Evolutionary conservation across 2,888 invertebrate genomes (phyloP), one percentile per base, ranked within the genome.

Genomic region (Eupithecia centaureata): DNA sequence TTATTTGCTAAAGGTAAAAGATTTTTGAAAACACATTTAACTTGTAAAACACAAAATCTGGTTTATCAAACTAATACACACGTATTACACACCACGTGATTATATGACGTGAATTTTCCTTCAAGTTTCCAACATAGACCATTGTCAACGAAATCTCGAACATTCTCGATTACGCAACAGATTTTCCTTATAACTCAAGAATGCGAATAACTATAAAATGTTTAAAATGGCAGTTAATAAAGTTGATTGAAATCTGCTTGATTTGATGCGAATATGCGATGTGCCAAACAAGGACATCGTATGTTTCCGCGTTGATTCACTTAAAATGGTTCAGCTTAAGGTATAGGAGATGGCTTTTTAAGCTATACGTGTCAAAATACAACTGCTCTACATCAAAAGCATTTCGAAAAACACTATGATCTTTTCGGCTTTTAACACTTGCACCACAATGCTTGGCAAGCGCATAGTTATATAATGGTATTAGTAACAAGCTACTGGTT

Each of bases 261-360:
- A 90, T 89, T 87, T 87, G 81, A 82, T 74, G 84, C 81, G 86
- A 87, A 89, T 89, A 88, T 83, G 87, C 85, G 86, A 88, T 88
- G 87, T 77, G 77, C 90, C 91, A 82, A 89, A 91, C 91, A 92
- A 92, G 92, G 92, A 89, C 90, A 84, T 76, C 69, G 78, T 77
- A 77, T 80, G 85, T 88, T 92, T 92, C 92, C 92, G 91, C 79
- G 87, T 92, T 92, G 91, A 90, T 83, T 91, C 90, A 91, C 75
- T 82, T 79, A 69, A 69, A 61, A 67, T 54, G 27, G 33, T 58
- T 70, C 72, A 76, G 77, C 75, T 52, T 74, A 83, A 80, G 82
- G 69, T 30, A 80, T 38, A 71, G 68, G 63, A 57, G 64, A 30
- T 38, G 63, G 69, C 61, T 75, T 63, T 72, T 70, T 59, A 8